Percentiles rank a stretch among this genome's conserved stretches.
phyloP scores from a whole-genome alignment of 2,797 vertebrate species.

The Parambassis ranga region DNA sequence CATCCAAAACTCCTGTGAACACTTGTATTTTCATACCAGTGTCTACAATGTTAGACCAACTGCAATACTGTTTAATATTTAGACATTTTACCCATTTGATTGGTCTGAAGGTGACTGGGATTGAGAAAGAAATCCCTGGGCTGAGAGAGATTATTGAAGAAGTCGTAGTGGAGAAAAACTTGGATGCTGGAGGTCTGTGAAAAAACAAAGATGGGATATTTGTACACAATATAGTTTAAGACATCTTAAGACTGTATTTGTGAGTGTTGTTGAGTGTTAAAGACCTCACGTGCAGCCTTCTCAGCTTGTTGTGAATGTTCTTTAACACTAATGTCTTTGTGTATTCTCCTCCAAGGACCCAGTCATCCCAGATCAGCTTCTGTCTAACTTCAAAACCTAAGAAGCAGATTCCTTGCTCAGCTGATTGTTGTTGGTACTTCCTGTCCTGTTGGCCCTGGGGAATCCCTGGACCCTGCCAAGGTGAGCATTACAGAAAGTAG shows the following conservation, averaged over 20 bases:
- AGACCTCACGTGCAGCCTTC: slow-evolving; percentile 88
- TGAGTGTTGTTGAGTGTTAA: no score
- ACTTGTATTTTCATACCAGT: background rate
- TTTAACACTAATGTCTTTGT: slow-evolving; percentile 85
- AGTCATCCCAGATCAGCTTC: slow-evolving; percentile 86
- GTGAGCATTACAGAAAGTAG: background rate
- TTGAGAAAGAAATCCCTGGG: slow-evolving; percentile 85
- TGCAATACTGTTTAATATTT: background rate
- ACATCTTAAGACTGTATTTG: background rate
- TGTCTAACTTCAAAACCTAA: slow-evolving; percentile 85
- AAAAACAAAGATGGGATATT: background rate
- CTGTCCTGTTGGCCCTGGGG: background rate
- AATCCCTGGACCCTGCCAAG: slow-evolving; percentile 5
- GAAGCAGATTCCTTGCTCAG: slow-evolving; percentile 66
- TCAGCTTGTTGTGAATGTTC: slow-evolving; percentile 83
- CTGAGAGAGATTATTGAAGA: slow-evolving; percentile 83
- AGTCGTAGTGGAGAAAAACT: slow-evolving; percentile 83
- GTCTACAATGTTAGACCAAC: background rate
- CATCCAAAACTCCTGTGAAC: background rate
- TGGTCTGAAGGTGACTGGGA: slow-evolving; percentile 88
- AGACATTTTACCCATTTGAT: slow-evolving; percentile 80
- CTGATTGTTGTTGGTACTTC: slow-evolving; percentile 5
- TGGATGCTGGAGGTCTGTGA: slow-evolving; percentile 81
- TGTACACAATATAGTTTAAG: background rate
- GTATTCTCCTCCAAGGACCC: slow-evolving; percentile 83